Conservation (phyloP, 2,797 vertebrate genomes). For the Sebastes hubbsi region DNA sequence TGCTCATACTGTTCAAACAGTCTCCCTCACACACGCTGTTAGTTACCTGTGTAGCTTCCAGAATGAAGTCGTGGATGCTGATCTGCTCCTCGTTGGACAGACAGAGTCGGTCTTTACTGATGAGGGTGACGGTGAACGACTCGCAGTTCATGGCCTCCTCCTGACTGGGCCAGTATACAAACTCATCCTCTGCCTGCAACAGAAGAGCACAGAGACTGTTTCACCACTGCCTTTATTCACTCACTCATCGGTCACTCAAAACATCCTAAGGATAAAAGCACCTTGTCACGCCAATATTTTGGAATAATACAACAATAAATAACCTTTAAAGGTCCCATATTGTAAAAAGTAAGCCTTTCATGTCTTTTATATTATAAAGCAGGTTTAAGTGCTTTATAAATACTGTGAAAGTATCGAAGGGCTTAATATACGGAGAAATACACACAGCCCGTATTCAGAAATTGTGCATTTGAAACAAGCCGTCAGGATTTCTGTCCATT, state of each 20-base stretch:
- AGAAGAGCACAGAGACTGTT: neutral
- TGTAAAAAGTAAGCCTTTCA: no score
- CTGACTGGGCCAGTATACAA: conserved; percentile 94
- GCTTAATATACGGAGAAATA: no score
- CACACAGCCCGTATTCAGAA: no score
- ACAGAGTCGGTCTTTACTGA: conserved; percentile 94
- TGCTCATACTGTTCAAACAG: neutral
- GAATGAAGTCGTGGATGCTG: conserved; percentile 95
- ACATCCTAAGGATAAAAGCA: no score
- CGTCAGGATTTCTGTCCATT: no score
- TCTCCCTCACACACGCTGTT: neutral
- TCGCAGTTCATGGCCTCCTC: conserved; percentile 97
- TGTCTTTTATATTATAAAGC: no score
- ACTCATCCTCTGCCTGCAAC: conserved; percentile 92
- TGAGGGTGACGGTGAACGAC: conserved; percentile 94
- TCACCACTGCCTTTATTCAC: neutral
- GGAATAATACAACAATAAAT: accelerated
- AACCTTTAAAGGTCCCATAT: no score
- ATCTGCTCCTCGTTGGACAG: conserved; percentile 95
- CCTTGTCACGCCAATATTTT: no score
- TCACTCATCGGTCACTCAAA: neutral
- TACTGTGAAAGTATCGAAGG: no score
- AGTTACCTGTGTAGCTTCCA: conserved; percentile 92
- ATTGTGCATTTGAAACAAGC: no score
- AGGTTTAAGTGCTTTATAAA: no score